These are phyloP conservation scores for Lacerta bilineata DNA, from an alignment of 2,797 vertebrate genomes.

Conservation along the genomic window DNA sequence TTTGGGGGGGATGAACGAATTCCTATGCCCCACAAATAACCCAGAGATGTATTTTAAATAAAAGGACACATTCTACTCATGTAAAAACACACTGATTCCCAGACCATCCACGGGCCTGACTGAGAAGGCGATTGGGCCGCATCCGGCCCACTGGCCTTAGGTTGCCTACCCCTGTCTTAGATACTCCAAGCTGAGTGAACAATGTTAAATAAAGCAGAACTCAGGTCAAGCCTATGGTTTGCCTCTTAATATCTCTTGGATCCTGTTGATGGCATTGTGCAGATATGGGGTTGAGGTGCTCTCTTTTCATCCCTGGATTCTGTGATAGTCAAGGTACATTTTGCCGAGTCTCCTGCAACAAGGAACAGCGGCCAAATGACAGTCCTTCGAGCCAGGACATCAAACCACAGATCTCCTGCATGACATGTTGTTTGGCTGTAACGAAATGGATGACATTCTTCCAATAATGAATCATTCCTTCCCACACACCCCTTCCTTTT, in stretches of 20 bases:
- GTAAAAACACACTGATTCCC: too few species aligned
- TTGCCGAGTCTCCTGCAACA: not conserved
- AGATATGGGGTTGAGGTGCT: not conserved
- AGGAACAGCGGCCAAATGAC: not conserved
- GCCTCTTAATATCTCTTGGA: not conserved
- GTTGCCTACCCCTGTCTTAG: not conserved
- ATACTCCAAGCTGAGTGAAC: not conserved
- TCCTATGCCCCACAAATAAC: too few species aligned
- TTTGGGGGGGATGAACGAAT: too few species aligned
- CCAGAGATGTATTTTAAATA: too few species aligned
- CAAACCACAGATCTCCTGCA: not conserved
- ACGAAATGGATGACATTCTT: not conserved
- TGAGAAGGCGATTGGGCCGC: too few species aligned
- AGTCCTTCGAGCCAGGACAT: not conserved
- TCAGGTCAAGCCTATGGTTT: not conserved
- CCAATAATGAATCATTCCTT: not conserved
- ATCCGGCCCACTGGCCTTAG: too few species aligned
- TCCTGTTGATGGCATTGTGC: not conserved
- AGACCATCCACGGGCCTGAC: too few species aligned
- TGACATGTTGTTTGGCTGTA: not conserved
- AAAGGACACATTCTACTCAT: too few species aligned
- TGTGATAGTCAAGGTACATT: not conserved
- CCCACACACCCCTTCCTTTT: not conserved
- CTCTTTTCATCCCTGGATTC: not conserved
- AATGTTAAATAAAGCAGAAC: conserved; percentile 39